Evolutionary conservation across 2,888 invertebrate species (phyloP).

Genomic region (Ganaspis brasiliensis): DNA sequence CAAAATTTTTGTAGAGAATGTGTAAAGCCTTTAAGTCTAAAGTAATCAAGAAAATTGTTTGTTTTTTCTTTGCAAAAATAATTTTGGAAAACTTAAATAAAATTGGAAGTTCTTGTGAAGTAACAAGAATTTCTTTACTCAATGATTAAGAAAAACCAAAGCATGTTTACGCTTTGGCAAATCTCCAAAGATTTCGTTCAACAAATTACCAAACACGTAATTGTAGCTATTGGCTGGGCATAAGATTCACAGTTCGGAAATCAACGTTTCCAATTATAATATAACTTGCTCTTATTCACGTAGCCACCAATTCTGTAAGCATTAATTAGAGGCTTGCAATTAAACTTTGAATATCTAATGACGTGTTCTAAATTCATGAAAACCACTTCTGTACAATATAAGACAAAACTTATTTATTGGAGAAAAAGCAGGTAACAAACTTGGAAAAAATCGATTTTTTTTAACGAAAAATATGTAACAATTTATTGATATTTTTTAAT

Average conservation of each 20-base stretch:
- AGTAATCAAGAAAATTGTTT: no score
- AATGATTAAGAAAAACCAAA: conserved; percentile 50
- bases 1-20: no score
- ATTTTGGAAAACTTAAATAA: background rate
- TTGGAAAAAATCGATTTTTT: no score
- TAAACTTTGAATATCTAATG: background rate
- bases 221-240: conserved; percentile 42
- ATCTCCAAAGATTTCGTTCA: conserved; percentile 55
- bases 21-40: no score
- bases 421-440: background rate
- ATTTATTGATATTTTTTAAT: no score
- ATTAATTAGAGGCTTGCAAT: conserved; percentile 16
- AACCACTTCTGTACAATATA: background rate
- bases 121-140: conserved; percentile 40
- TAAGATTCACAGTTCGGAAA: conserved; percentile 53
- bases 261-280: conserved; percentile 57
- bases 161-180: conserved; percentile 57
- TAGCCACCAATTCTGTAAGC: conserved; percentile 9
- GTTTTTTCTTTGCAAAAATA: background rate
- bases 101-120: background rate
- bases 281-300: conserved; percentile 20
- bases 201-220: conserved; percentile 57
- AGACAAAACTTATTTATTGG: background rate
- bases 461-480: no score
- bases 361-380: conserved; percentile 3